Percentiles rank a stretch among this genome's conserved stretches.
Conservation (phyloP, 2,888 invertebrate genomes). For the Ernsta delagoae region DNA sequence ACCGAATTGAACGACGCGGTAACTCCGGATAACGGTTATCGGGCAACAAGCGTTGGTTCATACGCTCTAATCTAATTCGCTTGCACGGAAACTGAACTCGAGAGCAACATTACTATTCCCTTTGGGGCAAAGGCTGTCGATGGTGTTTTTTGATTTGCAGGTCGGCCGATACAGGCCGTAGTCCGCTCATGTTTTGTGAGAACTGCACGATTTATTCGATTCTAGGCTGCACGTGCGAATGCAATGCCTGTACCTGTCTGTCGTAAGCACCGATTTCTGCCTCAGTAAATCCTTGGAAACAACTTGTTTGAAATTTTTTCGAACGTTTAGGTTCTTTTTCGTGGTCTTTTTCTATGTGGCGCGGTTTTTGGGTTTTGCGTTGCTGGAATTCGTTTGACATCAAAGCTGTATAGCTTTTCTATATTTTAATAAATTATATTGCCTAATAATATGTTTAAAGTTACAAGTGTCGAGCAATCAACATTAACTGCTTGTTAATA, state of each 20-base stretch:
- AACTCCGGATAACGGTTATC: constrained; percentile 32
- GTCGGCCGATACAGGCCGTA: constrained; percentile 30
- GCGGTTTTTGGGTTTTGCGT: background rate
- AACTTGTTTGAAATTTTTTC: constrained; percentile 19
- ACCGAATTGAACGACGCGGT: constrained; percentile 32
- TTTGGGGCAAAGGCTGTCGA: constrained; percentile 38
- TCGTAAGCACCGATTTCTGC: constrained; percentile 16
- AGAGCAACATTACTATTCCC: constrained; percentile 37
- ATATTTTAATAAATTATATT: too few relatives aligned
- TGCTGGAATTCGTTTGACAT: too few relatives aligned
- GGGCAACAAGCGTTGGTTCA: constrained; percentile 31
- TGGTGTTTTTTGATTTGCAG: constrained; percentile 39
- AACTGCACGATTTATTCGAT: constrained; percentile 38
- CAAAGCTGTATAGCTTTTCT: too few relatives aligned
- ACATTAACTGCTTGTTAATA: too few relatives aligned
- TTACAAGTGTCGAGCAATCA: too few relatives aligned
- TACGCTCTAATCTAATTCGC: constrained; percentile 36
- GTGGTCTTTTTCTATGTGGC: background rate
- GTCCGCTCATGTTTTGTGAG: constrained; percentile 36
- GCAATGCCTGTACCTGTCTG: constrained; percentile 22
- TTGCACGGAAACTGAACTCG: constrained; percentile 37
- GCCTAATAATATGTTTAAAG: too few relatives aligned
- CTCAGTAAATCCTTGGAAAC: constrained; percentile 23
- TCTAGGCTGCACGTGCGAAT: constrained; percentile 35
- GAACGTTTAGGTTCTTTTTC: background rate